Base-by-base conservation (phyloP, 30 jellyfish, hydroid and myxozoan species). In the Haliclystus octoradiatus region DNA sequence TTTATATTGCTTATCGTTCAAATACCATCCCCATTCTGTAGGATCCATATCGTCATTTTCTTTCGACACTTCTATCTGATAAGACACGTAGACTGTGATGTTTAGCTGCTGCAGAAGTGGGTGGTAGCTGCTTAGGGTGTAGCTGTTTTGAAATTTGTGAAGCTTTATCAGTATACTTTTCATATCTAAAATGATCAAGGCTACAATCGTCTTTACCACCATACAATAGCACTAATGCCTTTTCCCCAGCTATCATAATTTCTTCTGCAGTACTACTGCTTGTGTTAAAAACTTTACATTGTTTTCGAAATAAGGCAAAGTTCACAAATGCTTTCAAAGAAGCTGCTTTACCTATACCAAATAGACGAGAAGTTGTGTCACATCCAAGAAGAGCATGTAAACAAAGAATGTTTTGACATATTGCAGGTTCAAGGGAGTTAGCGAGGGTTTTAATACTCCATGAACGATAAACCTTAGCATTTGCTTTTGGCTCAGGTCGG, bases 81-180 rank as follows among this genome's bases (percentile, higher is more conserved):
- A 33, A 49, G 33, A 74, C 0, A 64, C 85, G 79, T 26, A 62
- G 65, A 50, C 85, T 74, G 65, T 74, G 69, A 32, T 19, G 35
- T 49, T 62, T n/a, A n/a, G 78, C 78, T 26, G 78, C 85, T 52
- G 76, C 64, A 15, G 85, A 62, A 62, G 85, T 74, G 57, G 85
- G 85, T 63, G 85, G 78, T 35, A 74, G 49, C 26, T 30, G 61
- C 31, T 74, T 68, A 0, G 47, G 66, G 52, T 49, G 67, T n/a
- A 74, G 35, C 3, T 15, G 24, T 7, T 49, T 62, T 23, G 70
- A 26, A 26, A 23, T 27, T 63, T 78, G 46, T 24, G 78, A 34
- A 9, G 49, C 76, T 65, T 74, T 74, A 35, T 74, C 85, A 28
- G 34, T 31, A 64, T 26, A 74, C 35, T 33, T 62, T 34, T 70